These are phyloP conservation scores for Orius insidiosus DNA, from an alignment of 1,140 invertebrate species.

Conservation along the genomic window DNA sequence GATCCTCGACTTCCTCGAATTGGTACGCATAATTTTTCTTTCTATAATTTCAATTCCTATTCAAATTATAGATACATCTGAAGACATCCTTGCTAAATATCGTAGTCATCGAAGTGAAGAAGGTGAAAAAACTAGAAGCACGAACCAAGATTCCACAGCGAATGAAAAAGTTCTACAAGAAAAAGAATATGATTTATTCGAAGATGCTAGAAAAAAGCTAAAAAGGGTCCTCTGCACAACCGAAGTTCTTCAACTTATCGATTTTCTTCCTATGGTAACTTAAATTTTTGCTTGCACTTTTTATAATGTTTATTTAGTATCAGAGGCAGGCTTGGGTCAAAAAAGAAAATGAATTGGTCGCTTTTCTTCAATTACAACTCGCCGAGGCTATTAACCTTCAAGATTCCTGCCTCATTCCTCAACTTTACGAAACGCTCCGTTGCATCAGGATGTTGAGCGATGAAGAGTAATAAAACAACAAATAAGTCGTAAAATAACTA, in stretches of 20 bases:
- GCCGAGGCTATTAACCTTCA: constrained; percentile 78
- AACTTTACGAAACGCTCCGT: constrained; percentile 71
- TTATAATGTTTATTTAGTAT: no score
- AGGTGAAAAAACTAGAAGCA: neutral
- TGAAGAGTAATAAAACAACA: constrained; percentile 42
- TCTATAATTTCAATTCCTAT: neutral
- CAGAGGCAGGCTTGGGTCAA: constrained; percentile 31
- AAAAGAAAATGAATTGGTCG: constrained; percentile 46
- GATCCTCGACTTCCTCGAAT: constrained; percentile 23
- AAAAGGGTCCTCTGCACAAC: constrained; percentile 75
- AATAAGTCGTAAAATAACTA: no score
- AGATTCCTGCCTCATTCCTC: constrained; percentile 62
- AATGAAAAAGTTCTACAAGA: constrained; percentile 32
- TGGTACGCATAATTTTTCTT: neutral
- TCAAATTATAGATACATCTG: constrained; percentile 46
- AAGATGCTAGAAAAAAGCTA: constrained; percentile 82
- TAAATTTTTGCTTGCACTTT: no score
- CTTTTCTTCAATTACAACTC: constrained; percentile 59
- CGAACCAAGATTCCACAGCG: constrained; percentile 17
- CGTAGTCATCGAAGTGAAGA: constrained; percentile 41
- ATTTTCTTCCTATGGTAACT: constrained; percentile 5
- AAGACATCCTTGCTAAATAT: constrained; percentile 92
- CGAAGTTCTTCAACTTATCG: constrained; percentile 36
- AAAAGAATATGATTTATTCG: constrained; percentile 40
- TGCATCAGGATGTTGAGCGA: constrained; percentile 49